Percentiles rank a stretch among this genome's conserved stretches.
Conservation (phyloP, 2,113 vertebrate genomes). For the Microcebus jonahi region DNA sequence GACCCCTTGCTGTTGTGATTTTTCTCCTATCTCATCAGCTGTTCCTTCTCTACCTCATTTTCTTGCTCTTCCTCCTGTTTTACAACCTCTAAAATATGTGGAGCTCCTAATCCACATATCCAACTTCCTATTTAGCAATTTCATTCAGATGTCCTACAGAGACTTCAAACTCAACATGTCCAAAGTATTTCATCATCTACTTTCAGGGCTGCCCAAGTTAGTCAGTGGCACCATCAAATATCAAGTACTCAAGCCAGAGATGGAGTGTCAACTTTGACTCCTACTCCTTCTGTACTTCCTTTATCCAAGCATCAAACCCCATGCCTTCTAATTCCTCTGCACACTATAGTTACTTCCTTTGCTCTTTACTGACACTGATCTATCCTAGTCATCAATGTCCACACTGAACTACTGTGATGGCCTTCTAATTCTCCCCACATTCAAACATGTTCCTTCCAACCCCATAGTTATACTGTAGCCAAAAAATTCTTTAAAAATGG, state of each 20-base stretch:
- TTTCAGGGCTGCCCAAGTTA: neutral
- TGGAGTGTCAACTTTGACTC: neutral
- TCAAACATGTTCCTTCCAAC: neutral
- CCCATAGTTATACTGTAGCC: neutral
- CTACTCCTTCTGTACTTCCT: neutral
- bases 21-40: neutral
- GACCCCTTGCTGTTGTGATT: neutral
- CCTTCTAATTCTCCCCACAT: neutral
- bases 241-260: neutral
- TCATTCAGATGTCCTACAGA: constrained; percentile 32
- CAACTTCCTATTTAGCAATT: neutral
- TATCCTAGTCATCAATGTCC: neutral
- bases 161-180: neutral
- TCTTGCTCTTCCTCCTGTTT: neutral
- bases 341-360: neutral
- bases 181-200: neutral
- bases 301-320: constrained; percentile 23
- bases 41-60: neutral
- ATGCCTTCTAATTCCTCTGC: neutral
- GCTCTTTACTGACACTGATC: neutral
- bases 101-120: neutral
- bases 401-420: neutral
- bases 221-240: constrained; percentile 7
- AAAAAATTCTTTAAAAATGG: constrained; percentile 16
- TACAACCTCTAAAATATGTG: neutral